Base-by-base conservation (phyloP, 2,797 vertebrate genomes). In the Lutjanus argentimaculatus region DNA sequence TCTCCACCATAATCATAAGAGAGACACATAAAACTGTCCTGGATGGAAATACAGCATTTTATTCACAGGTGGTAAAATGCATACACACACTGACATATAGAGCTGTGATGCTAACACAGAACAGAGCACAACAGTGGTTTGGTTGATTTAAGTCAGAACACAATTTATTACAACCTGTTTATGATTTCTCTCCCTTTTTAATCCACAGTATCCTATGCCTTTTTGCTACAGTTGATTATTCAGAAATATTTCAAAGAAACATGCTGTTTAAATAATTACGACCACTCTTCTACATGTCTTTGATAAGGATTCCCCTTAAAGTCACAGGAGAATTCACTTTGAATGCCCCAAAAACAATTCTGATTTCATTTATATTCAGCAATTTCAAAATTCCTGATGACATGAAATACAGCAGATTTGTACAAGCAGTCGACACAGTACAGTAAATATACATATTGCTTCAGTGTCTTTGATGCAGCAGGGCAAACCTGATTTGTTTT, bases 101-200 rank as follows among this genome's bases (percentile, higher is more conserved):
- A 86, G 69, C 83, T 72, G 76, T 75, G 78, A 83, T 63, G 76
- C 75, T 75, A 77, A 82, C 67, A 83, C 75, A 81, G 58, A 79
- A 82, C 83, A 84, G 67, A 89, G 80, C 58, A 78, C 57, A 90
- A 90, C 66, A 86, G 77, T 61, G 51, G 75, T 85, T 92, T 85
- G 83, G 87, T 80, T 88, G 53, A 89, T 89, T 87, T 64, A 67
- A 12, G 49, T 72, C 71, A 58, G 25, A 86, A 80, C 79, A 85
- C 78, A 91, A 66, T 86, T 63, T 8, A 78, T 73, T 40, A 75
- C 1, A 77, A 83, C 25, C 52, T 83, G 76, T 85, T 85, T 19
- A 45, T 70, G 72, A 88, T 74, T 86, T 80, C 52, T 90, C n/a
- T 92, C 91, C 94, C 90, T 94, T 94, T 92, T 89, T 68, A 86